Evolutionary conservation across 37 sponge, comb jelly and placozoan genomes (phyloP).

Genomic region (Oopsacas minuta): DNA sequence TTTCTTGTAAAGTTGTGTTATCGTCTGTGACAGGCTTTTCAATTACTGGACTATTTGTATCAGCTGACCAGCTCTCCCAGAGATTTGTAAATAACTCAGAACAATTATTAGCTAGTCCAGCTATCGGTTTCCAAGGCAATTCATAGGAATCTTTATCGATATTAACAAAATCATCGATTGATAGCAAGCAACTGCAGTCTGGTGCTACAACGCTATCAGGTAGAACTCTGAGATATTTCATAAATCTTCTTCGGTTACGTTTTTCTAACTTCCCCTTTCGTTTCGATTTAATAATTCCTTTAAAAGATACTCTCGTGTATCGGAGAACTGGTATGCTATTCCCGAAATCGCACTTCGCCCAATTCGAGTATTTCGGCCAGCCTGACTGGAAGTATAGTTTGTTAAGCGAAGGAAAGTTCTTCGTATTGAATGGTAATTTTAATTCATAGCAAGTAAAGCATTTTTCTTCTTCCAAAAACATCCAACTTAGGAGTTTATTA

Average conservation of each 20-base stretch:
- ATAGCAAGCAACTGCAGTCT: not conserved
- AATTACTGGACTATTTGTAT: not conserved
- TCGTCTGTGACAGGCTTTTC: not conserved
- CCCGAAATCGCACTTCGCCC: not conserved
- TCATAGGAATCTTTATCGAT: not conserved
- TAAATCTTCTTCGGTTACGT: not conserved
- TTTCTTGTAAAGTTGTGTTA: not conserved
- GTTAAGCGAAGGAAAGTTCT: not conserved
- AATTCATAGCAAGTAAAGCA: constrained; percentile 3
- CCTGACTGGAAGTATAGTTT: not conserved
- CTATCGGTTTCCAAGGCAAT: not conserved
- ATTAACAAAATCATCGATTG: not conserved
- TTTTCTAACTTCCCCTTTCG: not conserved
- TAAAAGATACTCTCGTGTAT: not conserved
- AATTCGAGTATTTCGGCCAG: constrained; percentile 3
- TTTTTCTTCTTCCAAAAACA: not conserved
- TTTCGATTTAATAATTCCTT: not conserved
- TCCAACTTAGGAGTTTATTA: not conserved
- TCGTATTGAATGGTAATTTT: not conserved
- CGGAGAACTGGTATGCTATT: not conserved
- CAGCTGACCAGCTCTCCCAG: not conserved
- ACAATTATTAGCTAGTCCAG: not conserved
- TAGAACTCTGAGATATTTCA: not conserved
- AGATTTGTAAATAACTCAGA: not conserved
- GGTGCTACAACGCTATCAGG: not conserved